These are phyloP conservation scores for Beris morrisii DNA, from an alignment of 2,888 invertebrate genomes.

Conservation along the genomic window DNA sequence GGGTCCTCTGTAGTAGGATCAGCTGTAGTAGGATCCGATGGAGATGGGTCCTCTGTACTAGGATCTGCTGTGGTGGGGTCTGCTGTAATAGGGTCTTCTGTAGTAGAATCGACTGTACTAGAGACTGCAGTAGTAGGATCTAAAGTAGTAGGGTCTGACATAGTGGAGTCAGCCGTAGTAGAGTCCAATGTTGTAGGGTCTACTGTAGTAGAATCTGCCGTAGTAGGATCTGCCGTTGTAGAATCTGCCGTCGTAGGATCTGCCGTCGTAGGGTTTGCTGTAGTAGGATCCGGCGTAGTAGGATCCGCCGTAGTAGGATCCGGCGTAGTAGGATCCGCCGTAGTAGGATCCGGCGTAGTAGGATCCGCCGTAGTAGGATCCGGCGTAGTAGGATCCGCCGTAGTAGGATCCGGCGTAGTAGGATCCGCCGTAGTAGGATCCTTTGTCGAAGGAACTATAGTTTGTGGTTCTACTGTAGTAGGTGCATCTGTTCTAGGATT, in stretches of 20 bases:
- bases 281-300: neutral
- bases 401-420: neutral
- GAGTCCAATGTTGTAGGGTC: neutral
- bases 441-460: neutral
- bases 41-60: neutral
- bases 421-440: neutral
- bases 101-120: neutral
- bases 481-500: neutral
- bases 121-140: neutral
- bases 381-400: neutral
- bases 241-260: neutral
- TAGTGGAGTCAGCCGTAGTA: neutral
- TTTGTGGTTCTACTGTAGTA: neutral
- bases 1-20: neutral
- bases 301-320: neutral
- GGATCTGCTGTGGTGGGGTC: slow-evolving; percentile 1
- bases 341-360: neutral
- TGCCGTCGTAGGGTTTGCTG: neutral
- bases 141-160: neutral
- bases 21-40: neutral
- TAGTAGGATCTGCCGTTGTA: neutral
- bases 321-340: neutral
- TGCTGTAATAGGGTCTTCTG: neutral
- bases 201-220: neutral
- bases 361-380: neutral